Evolutionary conservation across 2,888 invertebrate species (phyloP).

Genomic region (Spisula subtruncata): DNA sequence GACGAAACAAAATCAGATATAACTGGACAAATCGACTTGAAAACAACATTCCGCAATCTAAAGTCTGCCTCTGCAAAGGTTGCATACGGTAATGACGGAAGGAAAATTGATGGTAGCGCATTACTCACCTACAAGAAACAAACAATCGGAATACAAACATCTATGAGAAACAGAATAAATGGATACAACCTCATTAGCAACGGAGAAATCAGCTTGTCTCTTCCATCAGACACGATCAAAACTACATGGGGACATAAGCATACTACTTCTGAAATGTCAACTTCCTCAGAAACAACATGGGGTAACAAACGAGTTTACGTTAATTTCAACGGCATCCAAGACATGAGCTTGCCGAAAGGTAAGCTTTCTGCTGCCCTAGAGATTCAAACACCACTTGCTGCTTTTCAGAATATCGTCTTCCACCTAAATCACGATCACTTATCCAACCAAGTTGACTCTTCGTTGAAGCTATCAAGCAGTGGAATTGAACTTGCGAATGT

Average conservation of each 20-base stretch:
- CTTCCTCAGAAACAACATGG: constrained; percentile 67
- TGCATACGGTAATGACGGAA: constrained; percentile 70
- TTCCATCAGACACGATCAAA: constrained; percentile 68
- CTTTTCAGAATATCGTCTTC: constrained; percentile 66
- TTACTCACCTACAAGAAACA: constrained; percentile 56
- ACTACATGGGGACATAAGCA: constrained; percentile 77
- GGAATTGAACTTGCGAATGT: constrained; percentile 61
- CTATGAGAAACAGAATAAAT: constrained; percentile 67
- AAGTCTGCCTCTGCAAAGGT: constrained; percentile 56
- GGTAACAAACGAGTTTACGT: constrained; percentile 62
- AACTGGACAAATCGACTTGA: constrained; percentile 70
- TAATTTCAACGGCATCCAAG: constrained; percentile 69
- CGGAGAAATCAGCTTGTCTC: constrained; percentile 73
- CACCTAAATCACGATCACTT: constrained; percentile 74
- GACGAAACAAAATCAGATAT: constrained; percentile 63
- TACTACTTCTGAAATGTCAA: constrained; percentile 64
- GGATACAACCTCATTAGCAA: constrained; percentile 72
- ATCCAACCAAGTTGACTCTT: constrained; percentile 68
- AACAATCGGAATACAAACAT: constrained; percentile 68
- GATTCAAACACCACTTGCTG: constrained; percentile 70
- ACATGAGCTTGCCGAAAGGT: constrained; percentile 57
- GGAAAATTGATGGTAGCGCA: constrained; percentile 56
- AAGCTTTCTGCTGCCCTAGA: constrained; percentile 65
- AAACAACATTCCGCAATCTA: constrained; percentile 68
- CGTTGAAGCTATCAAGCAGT: constrained; percentile 55